These are phyloP conservation scores for Trachelus stipa DNA, from an alignment of 2,888 invertebrate species.

Conservation along the genomic window DNA sequence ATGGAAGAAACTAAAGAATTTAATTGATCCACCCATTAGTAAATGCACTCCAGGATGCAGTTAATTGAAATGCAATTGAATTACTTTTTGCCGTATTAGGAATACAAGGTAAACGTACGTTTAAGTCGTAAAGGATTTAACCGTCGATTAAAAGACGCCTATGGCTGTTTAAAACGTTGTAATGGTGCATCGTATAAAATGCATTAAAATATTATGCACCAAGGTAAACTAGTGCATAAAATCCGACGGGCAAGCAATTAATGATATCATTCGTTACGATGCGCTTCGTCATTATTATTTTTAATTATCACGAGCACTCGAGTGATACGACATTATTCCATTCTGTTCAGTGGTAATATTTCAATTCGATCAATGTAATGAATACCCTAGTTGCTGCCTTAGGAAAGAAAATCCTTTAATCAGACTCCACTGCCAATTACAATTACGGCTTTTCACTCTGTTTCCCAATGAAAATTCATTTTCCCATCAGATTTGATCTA, in stretches of 20 bases:
- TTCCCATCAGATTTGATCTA: background rate
- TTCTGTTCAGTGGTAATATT: background rate
- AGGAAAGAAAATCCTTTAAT: background rate
- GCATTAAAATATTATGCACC: background rate
- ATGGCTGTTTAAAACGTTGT: background rate
- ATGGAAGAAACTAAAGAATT: background rate
- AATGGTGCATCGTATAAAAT: background rate
- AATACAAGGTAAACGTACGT: background rate
- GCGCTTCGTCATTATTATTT: constrained; percentile 33
- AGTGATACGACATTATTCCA: background rate
- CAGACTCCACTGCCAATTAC: background rate
- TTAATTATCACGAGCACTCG: constrained; percentile 22
- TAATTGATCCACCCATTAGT: background rate
- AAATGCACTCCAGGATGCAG: background rate
- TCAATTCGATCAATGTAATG: background rate
- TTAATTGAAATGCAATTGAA: background rate
- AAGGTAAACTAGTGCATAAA: background rate
- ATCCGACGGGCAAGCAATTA: constrained; percentile 15
- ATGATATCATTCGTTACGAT: constrained; percentile 33
- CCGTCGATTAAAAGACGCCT: background rate
- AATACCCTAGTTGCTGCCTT: background rate
- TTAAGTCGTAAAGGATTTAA: background rate
- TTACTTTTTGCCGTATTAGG: background rate
- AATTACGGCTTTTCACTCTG: background rate
- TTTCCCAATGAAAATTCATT: background rate